phyloP scores from a whole-genome alignment of 2,888 invertebrate genomes.

The Nephrotoma guestfalica region DNA sequence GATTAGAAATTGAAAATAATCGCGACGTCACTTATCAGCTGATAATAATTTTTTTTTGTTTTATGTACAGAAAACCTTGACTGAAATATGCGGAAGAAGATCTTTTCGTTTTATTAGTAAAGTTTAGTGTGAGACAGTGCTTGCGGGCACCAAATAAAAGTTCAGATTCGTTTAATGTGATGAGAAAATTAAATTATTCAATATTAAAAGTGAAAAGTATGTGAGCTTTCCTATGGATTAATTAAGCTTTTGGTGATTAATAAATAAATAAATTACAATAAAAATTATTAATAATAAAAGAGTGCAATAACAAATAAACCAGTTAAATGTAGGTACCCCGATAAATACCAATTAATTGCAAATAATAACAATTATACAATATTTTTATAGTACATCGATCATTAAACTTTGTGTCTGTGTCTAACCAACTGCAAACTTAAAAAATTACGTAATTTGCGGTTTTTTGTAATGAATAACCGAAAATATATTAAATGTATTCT shows the following conservation, averaged over 20 bases:
- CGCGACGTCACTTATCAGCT: background rate
- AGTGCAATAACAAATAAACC: too few relatives aligned
- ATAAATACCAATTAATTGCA: too few relatives aligned
- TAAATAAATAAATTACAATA: too few relatives aligned
- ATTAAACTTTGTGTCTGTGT: background rate
- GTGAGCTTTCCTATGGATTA: too few relatives aligned
- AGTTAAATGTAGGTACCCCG: too few relatives aligned
- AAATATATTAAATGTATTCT: background rate
- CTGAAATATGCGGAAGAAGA: background rate
- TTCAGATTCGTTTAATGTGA: background rate
- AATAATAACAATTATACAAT: too few relatives aligned
- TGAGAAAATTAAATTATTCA: background rate
- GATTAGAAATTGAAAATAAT: background rate
- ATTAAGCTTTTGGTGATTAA: too few relatives aligned
- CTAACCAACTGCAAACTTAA: background rate
- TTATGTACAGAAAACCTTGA: background rate
- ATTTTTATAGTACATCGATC: background rate
- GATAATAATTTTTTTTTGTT: background rate
- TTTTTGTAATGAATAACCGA: background rate
- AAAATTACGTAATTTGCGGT: background rate
- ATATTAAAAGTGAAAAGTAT: too few relatives aligned
- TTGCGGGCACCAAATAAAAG: background rate
- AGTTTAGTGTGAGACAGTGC: background rate
- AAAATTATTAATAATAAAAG: too few relatives aligned
- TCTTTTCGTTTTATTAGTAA: background rate